Conservation (phyloP, 2,888 invertebrate genomes). For the Nemapogon koenigi region DNA sequence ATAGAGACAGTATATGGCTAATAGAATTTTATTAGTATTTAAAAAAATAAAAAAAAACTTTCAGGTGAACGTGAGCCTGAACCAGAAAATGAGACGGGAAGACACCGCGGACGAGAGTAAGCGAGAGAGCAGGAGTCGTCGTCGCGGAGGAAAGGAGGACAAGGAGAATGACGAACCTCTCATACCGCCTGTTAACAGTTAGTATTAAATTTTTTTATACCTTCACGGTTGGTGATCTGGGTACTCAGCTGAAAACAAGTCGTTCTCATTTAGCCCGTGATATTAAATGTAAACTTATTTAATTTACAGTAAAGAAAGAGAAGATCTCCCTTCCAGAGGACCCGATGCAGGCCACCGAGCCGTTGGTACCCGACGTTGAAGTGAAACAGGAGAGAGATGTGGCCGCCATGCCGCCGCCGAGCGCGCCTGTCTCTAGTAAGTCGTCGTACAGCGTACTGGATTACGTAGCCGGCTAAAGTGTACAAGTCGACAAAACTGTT, state of each 20-base stretch:
- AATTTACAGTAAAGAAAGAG: slow-evolving; percentile 43
- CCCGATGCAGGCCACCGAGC: slow-evolving; percentile 32
- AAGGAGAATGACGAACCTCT: slow-evolving; percentile 35
- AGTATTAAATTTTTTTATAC: too few species aligned
- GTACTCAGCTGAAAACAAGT: neutral
- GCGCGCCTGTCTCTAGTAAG: slow-evolving; percentile 40
- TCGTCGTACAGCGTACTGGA: too few species aligned
- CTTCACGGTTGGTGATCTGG: too few species aligned
- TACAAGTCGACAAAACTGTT: too few species aligned
- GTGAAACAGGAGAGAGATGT: slow-evolving; percentile 34
- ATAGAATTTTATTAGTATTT: neutral
- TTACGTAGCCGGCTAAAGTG: too few species aligned
- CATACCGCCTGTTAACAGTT: slow-evolving; percentile 28
- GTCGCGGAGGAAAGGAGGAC: too few species aligned
- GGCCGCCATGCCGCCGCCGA: slow-evolving; percentile 46
- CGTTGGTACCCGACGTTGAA: slow-evolving; percentile 23
- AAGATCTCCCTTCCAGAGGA: slow-evolving; percentile 35
- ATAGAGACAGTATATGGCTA: too few species aligned
- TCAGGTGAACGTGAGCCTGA: slow-evolving; percentile 46
- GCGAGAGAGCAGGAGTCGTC: slow-evolving; percentile 17
- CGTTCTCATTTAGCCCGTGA: neutral
- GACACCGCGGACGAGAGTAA: slow-evolving; percentile 19
- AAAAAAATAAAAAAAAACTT: slow-evolving; percentile 4
- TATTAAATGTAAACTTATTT: neutral
- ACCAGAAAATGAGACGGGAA: slow-evolving; percentile 44